Conservation (phyloP, 1,140 invertebrate genomes). For the Drosophila arawakana region DNA sequence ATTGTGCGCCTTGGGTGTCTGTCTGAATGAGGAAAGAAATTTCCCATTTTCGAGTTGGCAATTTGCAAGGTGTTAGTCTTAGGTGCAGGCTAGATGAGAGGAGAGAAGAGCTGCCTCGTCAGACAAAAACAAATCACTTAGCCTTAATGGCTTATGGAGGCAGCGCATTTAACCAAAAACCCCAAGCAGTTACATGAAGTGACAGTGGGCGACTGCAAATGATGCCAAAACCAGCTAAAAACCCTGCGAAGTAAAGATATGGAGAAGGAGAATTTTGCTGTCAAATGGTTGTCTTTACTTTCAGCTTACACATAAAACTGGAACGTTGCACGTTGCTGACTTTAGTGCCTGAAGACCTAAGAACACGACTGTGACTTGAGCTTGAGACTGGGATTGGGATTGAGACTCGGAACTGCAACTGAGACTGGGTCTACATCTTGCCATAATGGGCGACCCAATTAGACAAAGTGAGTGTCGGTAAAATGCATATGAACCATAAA, state of each 20-base stretch:
- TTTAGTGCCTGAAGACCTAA: slow-evolving; percentile 9
- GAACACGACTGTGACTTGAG: slow-evolving; percentile 8
- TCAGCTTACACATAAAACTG: slow-evolving; percentile 52
- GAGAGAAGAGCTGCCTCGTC: slow-evolving; percentile 20
- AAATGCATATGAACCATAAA: slow-evolving; percentile 81
- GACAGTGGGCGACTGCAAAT: slow-evolving; percentile 32
- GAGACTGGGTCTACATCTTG: slow-evolving; percentile 18
- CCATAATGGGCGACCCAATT: slow-evolving; percentile 80
- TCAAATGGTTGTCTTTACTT: slow-evolving; percentile 77
- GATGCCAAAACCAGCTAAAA: not conserved
- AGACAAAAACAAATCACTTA: slow-evolving; percentile 82
- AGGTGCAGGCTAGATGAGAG: slow-evolving; percentile 1
- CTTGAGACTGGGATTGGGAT: not conserved
- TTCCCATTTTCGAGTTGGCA: slow-evolving; percentile 43
- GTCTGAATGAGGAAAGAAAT: slow-evolving; percentile 8
- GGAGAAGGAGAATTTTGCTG: slow-evolving; percentile 51
- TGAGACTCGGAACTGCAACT: slow-evolving; percentile 4
- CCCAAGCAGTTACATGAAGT: slow-evolving; percentile 74
- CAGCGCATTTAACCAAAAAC: slow-evolving; percentile 80
- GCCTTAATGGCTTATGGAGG: slow-evolving; percentile 78
- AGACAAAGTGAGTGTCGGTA: slow-evolving; percentile 76
- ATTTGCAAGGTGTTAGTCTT: slow-evolving; percentile 73
- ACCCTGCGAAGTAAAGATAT: not conserved
- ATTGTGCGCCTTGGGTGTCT: slow-evolving; percentile 34
- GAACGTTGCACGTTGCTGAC: slow-evolving; percentile 62